phyloP scores from a whole-genome alignment of 2,797 vertebrate species.

The Hafferia zeledoni region DNA sequence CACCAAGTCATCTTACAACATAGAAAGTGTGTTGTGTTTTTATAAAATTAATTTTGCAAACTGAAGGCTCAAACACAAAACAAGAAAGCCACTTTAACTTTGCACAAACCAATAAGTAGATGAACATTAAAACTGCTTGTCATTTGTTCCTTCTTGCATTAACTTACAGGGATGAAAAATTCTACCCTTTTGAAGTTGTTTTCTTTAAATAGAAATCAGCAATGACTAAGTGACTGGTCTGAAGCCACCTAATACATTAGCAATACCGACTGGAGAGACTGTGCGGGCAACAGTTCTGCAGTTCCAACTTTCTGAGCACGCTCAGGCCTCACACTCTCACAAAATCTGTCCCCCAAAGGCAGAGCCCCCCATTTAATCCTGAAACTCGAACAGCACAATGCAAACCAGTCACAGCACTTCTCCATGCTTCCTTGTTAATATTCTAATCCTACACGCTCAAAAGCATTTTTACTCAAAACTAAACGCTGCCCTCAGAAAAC shows the following conservation, averaged over 20 bases:
- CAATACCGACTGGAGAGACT: fast-evolving
- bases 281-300: background rate
- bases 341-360: background rate
- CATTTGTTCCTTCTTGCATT: background rate
- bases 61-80: background rate
- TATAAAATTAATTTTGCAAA: background rate
- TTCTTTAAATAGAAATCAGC: background rate
- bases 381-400: fast-evolving
- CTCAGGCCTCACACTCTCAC: background rate
- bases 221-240: background rate
- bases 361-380: background rate
- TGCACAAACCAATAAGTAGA: background rate
- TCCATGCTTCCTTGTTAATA: fast-evolving
- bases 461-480: background rate
- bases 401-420: background rate
- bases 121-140: background rate
- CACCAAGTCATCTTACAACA: background rate
- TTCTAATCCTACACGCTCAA: background rate
- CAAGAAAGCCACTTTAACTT: background rate
- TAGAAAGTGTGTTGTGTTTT: fast-evolving
- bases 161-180: background rate
- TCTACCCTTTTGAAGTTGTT: background rate
- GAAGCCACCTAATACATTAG: background rate
- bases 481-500: background rate
- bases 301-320: background rate